phyloP scores from a whole-genome alignment of 2,888 invertebrate genomes.

The Macrosoma leucophasiata region DNA sequence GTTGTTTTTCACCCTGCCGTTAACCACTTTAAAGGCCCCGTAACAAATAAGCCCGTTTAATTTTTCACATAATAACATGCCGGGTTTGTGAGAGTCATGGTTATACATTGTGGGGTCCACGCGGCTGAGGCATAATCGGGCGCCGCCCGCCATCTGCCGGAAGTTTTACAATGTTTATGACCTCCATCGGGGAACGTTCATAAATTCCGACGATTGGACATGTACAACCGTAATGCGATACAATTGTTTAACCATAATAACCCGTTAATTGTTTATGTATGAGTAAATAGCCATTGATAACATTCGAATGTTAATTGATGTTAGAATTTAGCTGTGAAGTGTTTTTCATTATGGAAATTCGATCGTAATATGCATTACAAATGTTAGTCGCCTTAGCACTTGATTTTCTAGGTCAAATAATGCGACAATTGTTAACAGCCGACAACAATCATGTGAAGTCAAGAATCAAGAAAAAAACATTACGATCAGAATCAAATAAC shows the following conservation, averaged over 20 bases:
- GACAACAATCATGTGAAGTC: too few species aligned
- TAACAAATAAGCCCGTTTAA: conserved; percentile 43
- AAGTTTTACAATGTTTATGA: conserved; percentile 73
- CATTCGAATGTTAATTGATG: too few species aligned
- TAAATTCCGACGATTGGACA: conserved; percentile 62
- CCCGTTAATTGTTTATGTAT: conserved; percentile 26
- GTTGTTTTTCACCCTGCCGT: conserved; percentile 20
- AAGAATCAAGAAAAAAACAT: too few species aligned
- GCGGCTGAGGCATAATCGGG: conserved; percentile 52
- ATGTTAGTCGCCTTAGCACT: too few species aligned
- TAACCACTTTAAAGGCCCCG: conserved; percentile 40
- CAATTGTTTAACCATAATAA: conserved; percentile 49
- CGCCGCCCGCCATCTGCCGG: conserved; percentile 64
- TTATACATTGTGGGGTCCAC: conserved; percentile 33
- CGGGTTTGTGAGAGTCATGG: conserved; percentile 33
- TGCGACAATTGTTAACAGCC: too few species aligned
- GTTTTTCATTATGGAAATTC: too few species aligned
- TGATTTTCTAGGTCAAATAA: too few species aligned
- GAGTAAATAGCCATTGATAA: too few species aligned
- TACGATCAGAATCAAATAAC: too few species aligned
- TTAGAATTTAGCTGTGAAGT: too few species aligned
- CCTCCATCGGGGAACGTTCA: conserved; percentile 64
- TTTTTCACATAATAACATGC: conserved; percentile 40
- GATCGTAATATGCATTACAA: too few species aligned
- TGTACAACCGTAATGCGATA: conserved; percentile 48